A percentile compares a stretch with the other conserved stretches of the same genome.
These are phyloP conservation scores for Drosophila novamexicana DNA, from an alignment of 1,140 invertebrate genomes.

Conservation along the genomic window DNA sequence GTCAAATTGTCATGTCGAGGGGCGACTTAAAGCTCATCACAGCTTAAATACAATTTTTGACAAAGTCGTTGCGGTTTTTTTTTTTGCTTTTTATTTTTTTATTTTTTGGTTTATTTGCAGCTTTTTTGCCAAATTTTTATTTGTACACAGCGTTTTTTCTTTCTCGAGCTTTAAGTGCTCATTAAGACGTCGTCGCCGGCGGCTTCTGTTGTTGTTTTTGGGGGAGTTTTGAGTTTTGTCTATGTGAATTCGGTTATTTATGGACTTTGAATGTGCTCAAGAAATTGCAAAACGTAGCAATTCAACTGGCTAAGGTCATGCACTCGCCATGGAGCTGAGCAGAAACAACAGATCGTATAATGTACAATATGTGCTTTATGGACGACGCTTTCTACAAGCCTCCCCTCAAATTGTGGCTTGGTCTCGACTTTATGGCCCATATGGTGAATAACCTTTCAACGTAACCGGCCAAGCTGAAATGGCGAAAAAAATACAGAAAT, in stretches of 20 bases:
- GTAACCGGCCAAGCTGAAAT: constrained; percentile 25
- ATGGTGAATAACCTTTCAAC: constrained; percentile 46
- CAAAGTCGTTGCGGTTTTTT: constrained; percentile 19
- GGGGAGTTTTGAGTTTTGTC: constrained; percentile 1
- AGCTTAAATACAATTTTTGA: constrained; percentile 22
- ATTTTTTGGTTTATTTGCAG: too few relatives aligned
- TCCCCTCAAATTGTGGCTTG: not conserved
- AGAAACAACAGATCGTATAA: constrained; percentile 9
- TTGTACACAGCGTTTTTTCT: constrained; percentile 33
- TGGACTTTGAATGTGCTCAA: constrained; percentile 11
- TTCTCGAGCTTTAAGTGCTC: constrained; percentile 49
- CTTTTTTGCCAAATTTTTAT: constrained; percentile 27
- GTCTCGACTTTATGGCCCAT: constrained; percentile 20
- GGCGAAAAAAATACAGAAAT: constrained; percentile 1
- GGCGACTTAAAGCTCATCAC: constrained; percentile 31
- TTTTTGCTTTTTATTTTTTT: not conserved
- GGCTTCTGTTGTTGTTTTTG: constrained; percentile 39
- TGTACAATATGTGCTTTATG: constrained; percentile 16
- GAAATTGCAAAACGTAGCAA: constrained; percentile 35
- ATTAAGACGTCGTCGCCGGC: constrained; percentile 54
- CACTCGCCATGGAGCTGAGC: not conserved
- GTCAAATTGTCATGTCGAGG: constrained; percentile 40
- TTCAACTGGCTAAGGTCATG: constrained; percentile 8
- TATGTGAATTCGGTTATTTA: constrained; percentile 26
- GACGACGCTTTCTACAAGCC: constrained; percentile 34